Evolutionary conservation across 2,113 vertebrate species (phyloP), one percentile per base, ranked within the genome.

Genomic region (Prunella fulvescens): DNA sequence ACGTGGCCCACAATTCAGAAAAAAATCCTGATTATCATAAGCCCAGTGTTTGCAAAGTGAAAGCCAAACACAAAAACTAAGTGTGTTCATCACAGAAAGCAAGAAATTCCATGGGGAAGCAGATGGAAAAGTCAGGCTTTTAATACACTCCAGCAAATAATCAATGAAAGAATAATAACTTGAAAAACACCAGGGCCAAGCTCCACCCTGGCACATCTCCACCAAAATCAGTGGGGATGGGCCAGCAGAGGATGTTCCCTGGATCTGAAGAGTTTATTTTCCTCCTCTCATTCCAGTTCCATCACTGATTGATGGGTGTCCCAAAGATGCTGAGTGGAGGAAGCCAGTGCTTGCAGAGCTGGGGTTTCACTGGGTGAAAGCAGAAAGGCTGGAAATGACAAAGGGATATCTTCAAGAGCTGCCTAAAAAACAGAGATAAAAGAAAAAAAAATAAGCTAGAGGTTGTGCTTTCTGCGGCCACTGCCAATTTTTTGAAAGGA

Each of bases 321-420:
- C 37, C 70, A 42, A 88, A 81, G 92, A 95, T 61, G 88, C 96
- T 78, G 90, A 95, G 85, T 81, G 81, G 81, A 85, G 93, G 86
- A 66, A 92, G 58, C 60, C 81, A 92, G 95, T 8, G 58, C 48
- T 90, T 60, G 60, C 77, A 51, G 95, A 85, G 72, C 84, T 17
- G 54, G 94, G 94, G 57, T 69, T 95, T 96, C 10, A 1, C 90
- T 76, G 93, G 80, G 76, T 57, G 66, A 95, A 88, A 92, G 93
- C 93, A 95, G 95, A 96, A 94, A 72, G 91, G 81, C 81, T 95
- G 91, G 54, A 56, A 96, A 96, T 10, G 95, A 91, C 96, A 57
- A 12, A 76, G 95, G 90, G 81, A 66, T 91, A 92, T 85, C 90
- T 96, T 84, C 88, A 26, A 23, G 62, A 22, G 62, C 80, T 56